Percentiles rank a stretch among this genome's conserved stretches.
Evolutionary conservation across 2,797 vertebrate genomes (phyloP).

Genomic region (Emydoidea blandingii): DNA sequence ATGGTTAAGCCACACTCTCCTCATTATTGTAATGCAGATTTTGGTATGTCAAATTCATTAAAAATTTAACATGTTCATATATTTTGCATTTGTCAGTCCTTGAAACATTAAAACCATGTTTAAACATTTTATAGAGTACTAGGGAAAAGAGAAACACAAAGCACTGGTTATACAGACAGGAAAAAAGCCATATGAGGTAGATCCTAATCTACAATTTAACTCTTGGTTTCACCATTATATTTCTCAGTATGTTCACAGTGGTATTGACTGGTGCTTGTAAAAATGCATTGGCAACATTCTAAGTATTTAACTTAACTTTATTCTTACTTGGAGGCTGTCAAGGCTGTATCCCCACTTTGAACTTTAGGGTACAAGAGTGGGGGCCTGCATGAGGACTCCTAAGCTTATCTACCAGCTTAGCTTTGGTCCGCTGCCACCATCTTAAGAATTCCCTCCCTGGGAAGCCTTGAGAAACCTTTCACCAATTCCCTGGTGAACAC

Average conservation of each 20-base stretch:
- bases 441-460: too few species aligned
- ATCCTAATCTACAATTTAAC: neutral
- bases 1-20: conserved; percentile 31
- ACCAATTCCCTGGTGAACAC: too few species aligned
- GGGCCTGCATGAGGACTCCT: too few species aligned
- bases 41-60: conserved; percentile 33
- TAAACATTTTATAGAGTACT: conserved; percentile 20
- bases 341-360: too few species aligned
- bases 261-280: neutral
- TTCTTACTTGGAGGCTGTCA: conserved; percentile 25
- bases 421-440: too few species aligned
- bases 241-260: neutral
- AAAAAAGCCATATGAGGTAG: neutral
- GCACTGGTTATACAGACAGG: neutral
- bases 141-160: neutral
- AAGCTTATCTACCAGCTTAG: too few species aligned
- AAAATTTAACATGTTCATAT: conserved; percentile 9
- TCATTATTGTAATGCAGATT: neutral
- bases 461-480: too few species aligned
- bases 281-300: neutral
- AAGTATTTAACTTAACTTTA: conserved; percentile 20
- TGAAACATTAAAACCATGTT: conserved; percentile 48
- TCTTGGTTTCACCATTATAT: neutral
- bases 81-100: conserved; percentile 37
- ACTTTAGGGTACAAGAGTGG: too few species aligned